Conservation (phyloP, 2,113 vertebrate genomes). For the Alexandromys fortis region DNA sequence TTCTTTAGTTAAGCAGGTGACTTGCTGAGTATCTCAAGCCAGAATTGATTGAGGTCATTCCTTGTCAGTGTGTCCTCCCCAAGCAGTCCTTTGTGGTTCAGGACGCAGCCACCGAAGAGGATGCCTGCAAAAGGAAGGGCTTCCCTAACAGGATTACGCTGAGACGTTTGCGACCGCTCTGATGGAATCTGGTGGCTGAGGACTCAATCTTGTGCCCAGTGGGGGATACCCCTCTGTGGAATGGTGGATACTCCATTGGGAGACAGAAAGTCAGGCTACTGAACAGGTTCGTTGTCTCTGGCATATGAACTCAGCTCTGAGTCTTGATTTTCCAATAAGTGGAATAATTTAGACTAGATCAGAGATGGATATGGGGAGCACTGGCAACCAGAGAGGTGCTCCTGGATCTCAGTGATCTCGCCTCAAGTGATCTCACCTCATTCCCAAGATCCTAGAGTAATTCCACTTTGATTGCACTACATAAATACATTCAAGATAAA, state of each 20-base stretch:
- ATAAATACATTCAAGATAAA: conserved; percentile 42
- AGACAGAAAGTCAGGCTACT: not conserved
- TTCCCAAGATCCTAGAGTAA: not conserved
- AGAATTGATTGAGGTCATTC: conserved; percentile 13
- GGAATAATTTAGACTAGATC: not conserved
- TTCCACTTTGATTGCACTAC: conserved; percentile 49
- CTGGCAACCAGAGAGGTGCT: rapidly evolving
- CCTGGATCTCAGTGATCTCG: not conserved
- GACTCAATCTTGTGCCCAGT: not conserved
- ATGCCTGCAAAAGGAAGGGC: not conserved
- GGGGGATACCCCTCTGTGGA: no score
- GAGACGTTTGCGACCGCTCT: not conserved
- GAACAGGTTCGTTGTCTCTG: not conserved
- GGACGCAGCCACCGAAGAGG: not conserved
- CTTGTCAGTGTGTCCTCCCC: not conserved
- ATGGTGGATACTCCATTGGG: rapidly evolving
- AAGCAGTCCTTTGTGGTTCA: conserved; percentile 39
- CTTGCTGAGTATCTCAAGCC: conserved; percentile 26
- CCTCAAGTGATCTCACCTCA: not conserved
- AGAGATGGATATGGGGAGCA: not conserved
- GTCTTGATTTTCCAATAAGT: not conserved
- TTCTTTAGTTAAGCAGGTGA: conserved; percentile 37
- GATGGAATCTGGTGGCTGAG: not conserved
- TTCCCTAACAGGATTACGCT: not conserved
- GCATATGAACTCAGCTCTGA: not conserved